Base-by-base conservation (phyloP, 2,113 vertebrate genomes). In the Chaetodon auriga region DNA sequence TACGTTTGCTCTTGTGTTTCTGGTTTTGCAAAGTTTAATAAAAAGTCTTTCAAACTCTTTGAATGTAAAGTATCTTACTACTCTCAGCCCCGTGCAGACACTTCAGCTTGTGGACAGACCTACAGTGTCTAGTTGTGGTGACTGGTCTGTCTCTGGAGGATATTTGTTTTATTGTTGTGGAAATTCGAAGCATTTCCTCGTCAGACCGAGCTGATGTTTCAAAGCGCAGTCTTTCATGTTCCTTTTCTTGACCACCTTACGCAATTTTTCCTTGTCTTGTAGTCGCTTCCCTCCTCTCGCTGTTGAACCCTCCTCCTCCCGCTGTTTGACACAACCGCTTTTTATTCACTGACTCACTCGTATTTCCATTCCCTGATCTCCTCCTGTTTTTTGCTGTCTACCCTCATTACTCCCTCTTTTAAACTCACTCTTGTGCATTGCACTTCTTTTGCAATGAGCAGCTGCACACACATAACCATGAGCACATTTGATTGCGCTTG, bases 311-410 rank as follows among this genome's bases (percentile, higher is more conserved):
- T 80, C 63, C 71, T 79, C 58, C 65, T 68, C 58, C 36, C 14
- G 48, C 70, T 38, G 2, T 70, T 74, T 41, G 65, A 81, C 81
- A 83, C 51, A 61, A 70, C 51, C 8, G 2, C 49, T 79, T 79
- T 80, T 83, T 73, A 77, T 83, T 87, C 78, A 84, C 83, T 87
- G 87, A 90, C 75, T 93, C 84, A 86, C 77, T 82, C 15, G 1
- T 80, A 16, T 85, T 90, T 89, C 84, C 92, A 90, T 58, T 69
- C 62, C 54, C 68, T 13, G 16, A 1, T 68, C 72, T 80, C 48
- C 14, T 14, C n/a, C 4, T 60, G 36, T 53, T 80, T 80, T 89
- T 68, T 76, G 41, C 60, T 65, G 10, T 65, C 60, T 36, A 61
- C 38, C 13, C 54, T 25, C 70, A 78, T 53, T 65, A 65, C 30